Evolutionary conservation across 2,888 invertebrate genomes (phyloP), one percentile per base, ranked within the genome.

Genomic region (Thereva unica): DNA sequence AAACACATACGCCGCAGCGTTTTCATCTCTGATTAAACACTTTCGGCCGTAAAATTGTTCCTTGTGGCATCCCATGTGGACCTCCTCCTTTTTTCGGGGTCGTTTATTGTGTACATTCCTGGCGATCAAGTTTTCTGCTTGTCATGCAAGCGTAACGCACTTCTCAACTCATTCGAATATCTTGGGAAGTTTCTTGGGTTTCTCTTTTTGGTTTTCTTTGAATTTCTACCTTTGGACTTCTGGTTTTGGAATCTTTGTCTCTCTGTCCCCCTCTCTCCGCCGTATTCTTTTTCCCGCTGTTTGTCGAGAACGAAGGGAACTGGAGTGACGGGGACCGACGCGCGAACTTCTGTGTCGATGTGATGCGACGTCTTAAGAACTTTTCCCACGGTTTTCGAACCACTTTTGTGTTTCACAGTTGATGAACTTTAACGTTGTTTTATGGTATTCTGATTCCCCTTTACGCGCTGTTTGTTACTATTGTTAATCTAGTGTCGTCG

Each of bases 81-180:
- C n/a, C 41, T 41, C 5, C 47, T 47, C 12, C 61, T 35, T 10
- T 23, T 23, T 23, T 23, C 23, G 23, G 23, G 23, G 23, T 23
- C 23, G 23, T 23, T 23, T 23, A 23, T 23, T 59, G 61, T 34
- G 9, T n/a, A 38, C 23, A 41, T 56, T 42, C 42, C 40, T 41
- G 50, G 34, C 41, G 50, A 55, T 34, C 61, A 38, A 50, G 50
- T 61, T 61, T 49, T 50, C 50, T 42, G 50, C 40, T 23, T 50
- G 50, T 61, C 61, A 61, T 61, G 50, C 50, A 41, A 41, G 61
- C 61, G 61, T 61, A 61, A 61, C 61, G 61, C 61, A 61, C 61
- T 50, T 50, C 50, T 61, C 38, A 61, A 61, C 50, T 61, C 61
- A 61, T 61, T 40, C 41, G 41, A 50, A 61, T 40, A 23, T 55